Conservation (phyloP, 37 sponge, comb jelly and placozoan genomes). For the Aplysina aerophoba region DNA sequence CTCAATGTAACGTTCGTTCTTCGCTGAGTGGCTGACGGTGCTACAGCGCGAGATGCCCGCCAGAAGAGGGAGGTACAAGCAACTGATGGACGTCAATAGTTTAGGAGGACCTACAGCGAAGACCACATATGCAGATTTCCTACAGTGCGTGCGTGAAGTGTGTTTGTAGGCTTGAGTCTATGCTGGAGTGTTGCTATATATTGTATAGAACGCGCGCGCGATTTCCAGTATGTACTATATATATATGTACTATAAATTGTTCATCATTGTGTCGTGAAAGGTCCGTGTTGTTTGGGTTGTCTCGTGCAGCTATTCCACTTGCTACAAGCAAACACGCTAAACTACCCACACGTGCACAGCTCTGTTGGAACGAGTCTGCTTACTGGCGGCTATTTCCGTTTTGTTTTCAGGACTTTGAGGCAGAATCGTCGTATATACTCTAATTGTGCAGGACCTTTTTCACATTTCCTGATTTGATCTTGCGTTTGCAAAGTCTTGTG, state of each 20-base stretch:
- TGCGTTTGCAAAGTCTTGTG: too few species aligned
- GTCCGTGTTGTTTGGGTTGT: too few species aligned
- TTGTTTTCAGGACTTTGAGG: too few species aligned
- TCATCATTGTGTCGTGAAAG: too few species aligned
- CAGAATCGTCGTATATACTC: too few species aligned
- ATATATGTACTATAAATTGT: background rate
- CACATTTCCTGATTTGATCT: too few species aligned
- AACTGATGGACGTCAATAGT: background rate
- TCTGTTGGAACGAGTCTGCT: too few species aligned
- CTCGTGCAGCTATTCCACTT: too few species aligned
- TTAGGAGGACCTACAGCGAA: background rate
- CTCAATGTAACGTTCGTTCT: background rate
- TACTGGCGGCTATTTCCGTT: too few species aligned
- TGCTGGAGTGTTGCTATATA: background rate
- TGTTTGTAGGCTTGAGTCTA: background rate
- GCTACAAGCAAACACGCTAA: too few species aligned
- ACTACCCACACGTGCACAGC: too few species aligned
- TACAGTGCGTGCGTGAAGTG: slow-evolving; percentile 33
- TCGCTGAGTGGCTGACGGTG: background rate
- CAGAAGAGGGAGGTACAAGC: slow-evolving; percentile 26
- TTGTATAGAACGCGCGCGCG: background rate
- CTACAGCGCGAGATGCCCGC: background rate
- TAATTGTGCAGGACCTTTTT: too few species aligned
- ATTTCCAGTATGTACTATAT: background rate
- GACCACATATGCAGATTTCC: slow-evolving; percentile 57